Evolutionary conservation across 2,113 vertebrate genomes (phyloP).

Genomic region (Stictonetta naevosa): DNA sequence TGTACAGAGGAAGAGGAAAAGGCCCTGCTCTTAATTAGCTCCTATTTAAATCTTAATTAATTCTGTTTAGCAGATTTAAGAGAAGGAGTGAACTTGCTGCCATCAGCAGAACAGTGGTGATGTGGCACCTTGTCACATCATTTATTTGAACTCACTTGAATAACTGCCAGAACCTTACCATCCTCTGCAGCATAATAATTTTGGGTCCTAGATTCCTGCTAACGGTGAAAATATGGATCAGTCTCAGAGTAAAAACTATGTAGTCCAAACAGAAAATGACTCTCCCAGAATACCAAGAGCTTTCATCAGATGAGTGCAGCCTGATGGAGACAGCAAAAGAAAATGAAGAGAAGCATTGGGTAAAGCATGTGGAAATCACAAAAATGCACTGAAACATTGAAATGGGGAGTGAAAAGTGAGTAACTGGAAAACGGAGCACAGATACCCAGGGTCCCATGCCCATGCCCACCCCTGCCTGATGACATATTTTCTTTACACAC

Average conservation of each 20-base stretch:
- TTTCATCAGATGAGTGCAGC: slow-evolving; percentile 75
- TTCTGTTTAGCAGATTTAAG: neutral
- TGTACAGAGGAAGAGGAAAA: neutral
- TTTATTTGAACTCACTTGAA: slow-evolving; percentile 33
- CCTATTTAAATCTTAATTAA: slow-evolving; percentile 33
- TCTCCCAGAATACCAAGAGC: slow-evolving; percentile 86
- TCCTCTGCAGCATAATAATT: slow-evolving; percentile 95
- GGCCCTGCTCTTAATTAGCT: neutral
- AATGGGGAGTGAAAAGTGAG: neutral
- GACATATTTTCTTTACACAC: neutral
- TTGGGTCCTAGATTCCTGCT: slow-evolving; percentile 95
- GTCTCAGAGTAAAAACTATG: slow-evolving; percentile 93
- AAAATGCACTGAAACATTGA: neutral
- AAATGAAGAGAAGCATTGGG: neutral
- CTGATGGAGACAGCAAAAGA: slow-evolving; percentile 46
- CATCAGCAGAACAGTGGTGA: neutral
- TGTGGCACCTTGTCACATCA: neutral
- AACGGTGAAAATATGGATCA: slow-evolving; percentile 97
- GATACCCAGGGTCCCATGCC: neutral
- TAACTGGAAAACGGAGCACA: neutral
- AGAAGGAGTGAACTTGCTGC: neutral
- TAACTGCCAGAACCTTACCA: slow-evolving; percentile 83
- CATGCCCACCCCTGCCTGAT: neutral
- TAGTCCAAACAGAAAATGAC: slow-evolving; percentile 95
- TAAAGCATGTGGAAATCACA: neutral